Evolutionary conservation across 1,140 invertebrate species (phyloP).

Genomic region (Drosophila tropicalis): DNA sequence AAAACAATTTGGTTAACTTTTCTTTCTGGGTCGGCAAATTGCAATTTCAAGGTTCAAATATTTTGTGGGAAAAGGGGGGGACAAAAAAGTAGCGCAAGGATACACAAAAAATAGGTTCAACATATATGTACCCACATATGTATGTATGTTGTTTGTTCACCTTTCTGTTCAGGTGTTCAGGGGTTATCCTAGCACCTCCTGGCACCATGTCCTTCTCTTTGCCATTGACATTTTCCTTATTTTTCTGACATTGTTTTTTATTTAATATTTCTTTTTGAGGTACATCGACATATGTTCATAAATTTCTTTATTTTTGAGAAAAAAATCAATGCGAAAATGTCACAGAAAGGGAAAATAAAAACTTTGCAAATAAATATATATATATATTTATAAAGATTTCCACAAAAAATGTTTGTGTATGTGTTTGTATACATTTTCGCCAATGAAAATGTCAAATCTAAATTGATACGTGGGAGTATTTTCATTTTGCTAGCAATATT

Average conservation of each 20-base stretch:
- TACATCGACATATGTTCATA: background rate
- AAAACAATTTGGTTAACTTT: slow-evolving; percentile 16
- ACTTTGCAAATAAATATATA: background rate
- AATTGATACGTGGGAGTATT: background rate
- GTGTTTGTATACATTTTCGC: background rate
- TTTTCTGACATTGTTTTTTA: background rate
- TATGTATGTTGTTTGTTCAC: slow-evolving; percentile 4
- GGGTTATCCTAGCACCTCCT: background rate
- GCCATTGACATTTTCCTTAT: slow-evolving; percentile 8
- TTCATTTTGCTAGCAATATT: background rate
- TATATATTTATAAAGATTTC: slow-evolving; percentile 2
- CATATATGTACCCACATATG: background rate
- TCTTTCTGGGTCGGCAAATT: slow-evolving; percentile 7
- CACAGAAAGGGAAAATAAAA: slow-evolving; percentile 3
- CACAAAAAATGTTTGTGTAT: too few species aligned
- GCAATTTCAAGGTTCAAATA: slow-evolving; percentile 10
- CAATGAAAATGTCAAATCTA: slow-evolving; percentile 6
- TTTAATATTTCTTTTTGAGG: slow-evolving; percentile 5
- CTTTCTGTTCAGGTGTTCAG: background rate
- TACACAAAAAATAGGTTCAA: background rate
- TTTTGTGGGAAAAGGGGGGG: background rate
- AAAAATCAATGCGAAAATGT: slow-evolving; percentile 24
- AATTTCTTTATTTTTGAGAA: slow-evolving; percentile 9
- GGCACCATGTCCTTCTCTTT: background rate
- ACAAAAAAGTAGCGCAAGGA: slow-evolving; percentile 10